Conservation (phyloP, 2,888 invertebrate genomes). For the Halictus ligatus region DNA sequence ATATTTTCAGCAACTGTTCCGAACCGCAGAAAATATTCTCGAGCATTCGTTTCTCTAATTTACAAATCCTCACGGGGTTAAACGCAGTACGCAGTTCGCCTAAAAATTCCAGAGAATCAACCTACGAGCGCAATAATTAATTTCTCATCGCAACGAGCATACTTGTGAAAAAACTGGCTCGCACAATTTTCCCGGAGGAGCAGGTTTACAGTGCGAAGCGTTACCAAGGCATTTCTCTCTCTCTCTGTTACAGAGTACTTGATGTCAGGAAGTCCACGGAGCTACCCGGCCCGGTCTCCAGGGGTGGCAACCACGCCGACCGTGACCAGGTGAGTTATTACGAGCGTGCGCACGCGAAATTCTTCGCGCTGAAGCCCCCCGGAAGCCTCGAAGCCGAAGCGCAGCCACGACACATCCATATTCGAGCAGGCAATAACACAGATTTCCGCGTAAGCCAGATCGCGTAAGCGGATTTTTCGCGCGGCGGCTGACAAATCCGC, state of each 20-base stretch:
- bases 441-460: conserved; percentile 63
- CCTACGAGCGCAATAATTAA: not conserved
- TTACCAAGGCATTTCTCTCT: conserved; percentile 48
- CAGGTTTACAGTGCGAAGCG: conserved; percentile 31
- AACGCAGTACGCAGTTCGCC: too few relatives aligned
- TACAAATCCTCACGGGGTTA: too few relatives aligned
- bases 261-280: conserved; percentile 83
- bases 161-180: not conserved
- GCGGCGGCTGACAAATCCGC: conserved; percentile 63
- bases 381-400: conserved; percentile 39
- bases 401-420: conserved; percentile 62
- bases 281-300: conserved; percentile 80
- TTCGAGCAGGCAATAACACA: conserved; percentile 57
- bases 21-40: too few relatives aligned
- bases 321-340: conserved; percentile 77
- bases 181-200: not conserved
- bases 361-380: conserved; percentile 39
- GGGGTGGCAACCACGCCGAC: conserved; percentile 80
- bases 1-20: too few relatives aligned
- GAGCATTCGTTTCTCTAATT: too few relatives aligned
- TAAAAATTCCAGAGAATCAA: not conserved
- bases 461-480: conserved; percentile 69
- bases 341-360: conserved; percentile 41
- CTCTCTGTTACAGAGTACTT: conserved; percentile 81
- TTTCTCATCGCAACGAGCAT: not conserved